Conservation (phyloP, 2,888 invertebrate genomes). For the Nomada lathburiana region DNA sequence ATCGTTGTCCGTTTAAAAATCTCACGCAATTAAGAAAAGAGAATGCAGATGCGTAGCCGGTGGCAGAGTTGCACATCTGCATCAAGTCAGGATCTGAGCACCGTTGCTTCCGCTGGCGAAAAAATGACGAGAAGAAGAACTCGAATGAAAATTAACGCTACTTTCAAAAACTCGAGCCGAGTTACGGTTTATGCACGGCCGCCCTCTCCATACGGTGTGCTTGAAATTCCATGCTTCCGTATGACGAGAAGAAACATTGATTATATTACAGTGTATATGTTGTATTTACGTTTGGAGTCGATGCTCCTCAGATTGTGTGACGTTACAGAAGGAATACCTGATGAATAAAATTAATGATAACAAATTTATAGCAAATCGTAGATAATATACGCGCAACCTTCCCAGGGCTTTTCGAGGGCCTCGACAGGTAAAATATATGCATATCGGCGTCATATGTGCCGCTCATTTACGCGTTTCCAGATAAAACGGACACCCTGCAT, state of each 20-base stretch:
- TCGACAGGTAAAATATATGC: too few species aligned
- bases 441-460: too few species aligned
- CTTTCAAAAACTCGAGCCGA: slow-evolving; percentile 19
- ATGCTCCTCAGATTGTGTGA: not conserved
- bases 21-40: too few species aligned
- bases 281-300: not conserved
- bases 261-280: not conserved
- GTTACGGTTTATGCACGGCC: not conserved
- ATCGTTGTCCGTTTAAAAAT: not conserved
- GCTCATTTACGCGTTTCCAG: too few species aligned
- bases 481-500: too few species aligned
- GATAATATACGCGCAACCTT: too few species aligned
- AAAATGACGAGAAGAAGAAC: not conserved
- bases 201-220: not conserved
- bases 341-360: too few species aligned
- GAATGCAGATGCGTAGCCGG: too few species aligned
- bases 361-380: too few species aligned
- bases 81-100: not conserved
- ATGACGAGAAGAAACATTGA: not conserved
- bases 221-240: not conserved
- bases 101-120: not conserved
- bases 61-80: too few species aligned
- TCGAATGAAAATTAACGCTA: slow-evolving; percentile 16
- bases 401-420: too few species aligned
- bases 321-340: too few species aligned